Evolutionary conservation across 2,888 invertebrate genomes (phyloP).

Genomic region (Drosophila putrida): DNA sequence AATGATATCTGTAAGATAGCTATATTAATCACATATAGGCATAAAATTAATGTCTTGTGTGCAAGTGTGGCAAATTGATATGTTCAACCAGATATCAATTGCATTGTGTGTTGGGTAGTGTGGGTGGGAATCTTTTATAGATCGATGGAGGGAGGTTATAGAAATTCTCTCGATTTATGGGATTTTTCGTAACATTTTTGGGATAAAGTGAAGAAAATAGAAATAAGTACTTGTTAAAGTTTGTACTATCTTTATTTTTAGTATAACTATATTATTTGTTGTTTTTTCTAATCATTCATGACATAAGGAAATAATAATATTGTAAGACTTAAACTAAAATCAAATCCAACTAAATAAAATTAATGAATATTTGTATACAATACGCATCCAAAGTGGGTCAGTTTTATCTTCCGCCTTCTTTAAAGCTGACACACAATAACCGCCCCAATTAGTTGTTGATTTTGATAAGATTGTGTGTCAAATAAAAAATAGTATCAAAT

Average conservation of each 20-base stretch:
- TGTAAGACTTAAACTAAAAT: not conserved
- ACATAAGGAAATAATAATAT: not conserved
- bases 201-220: too few species aligned
- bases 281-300: not conserved
- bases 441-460: conserved; percentile 28
- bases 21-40: conserved; percentile 72
- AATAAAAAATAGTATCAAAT: conserved; percentile 16
- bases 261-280: not conserved
- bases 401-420: conserved; percentile 17
- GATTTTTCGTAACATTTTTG: not conserved
- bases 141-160: conserved; percentile 2
- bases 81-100: conserved; percentile 67
- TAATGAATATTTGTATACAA: not conserved
- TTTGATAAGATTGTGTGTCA: conserved; percentile 14
- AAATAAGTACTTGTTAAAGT: too few species aligned
- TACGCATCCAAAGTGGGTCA: conserved; percentile 5
- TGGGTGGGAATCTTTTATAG: conserved; percentile 65
- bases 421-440: conserved; percentile 11
- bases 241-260: too few species aligned
- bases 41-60: conserved; percentile 73
- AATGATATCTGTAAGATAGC: conserved; percentile 7
- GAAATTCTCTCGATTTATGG: conserved; percentile 6
- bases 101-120: conserved; percentile 32
- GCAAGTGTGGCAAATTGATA: conserved; percentile 74
- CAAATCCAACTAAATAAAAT: not conserved